Evolutionary conservation across 2,113 vertebrate species (phyloP).

Genomic region (Syngnathoides biaculeatus): DNA sequence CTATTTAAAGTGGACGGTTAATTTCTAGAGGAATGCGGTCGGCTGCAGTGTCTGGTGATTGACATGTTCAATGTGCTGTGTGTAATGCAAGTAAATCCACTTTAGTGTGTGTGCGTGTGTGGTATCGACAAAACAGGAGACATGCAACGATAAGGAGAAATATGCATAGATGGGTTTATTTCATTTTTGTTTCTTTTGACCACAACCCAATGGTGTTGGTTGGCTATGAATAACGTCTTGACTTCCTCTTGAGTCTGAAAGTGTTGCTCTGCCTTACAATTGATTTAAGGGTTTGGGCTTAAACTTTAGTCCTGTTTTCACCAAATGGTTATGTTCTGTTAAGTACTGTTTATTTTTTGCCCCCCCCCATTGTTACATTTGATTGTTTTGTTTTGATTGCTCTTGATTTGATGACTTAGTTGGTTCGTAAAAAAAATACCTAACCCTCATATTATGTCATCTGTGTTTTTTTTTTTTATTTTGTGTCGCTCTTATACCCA

Average conservation of each 20-base stretch:
- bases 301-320: not conserved
- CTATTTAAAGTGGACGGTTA: slow-evolving; percentile 48
- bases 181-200: slow-evolving; percentile 76
- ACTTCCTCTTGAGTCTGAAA: slow-evolving; percentile 38
- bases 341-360: not conserved
- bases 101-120: slow-evolving; percentile 56
- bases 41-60: slow-evolving; percentile 62
- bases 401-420: too few relatives aligned
- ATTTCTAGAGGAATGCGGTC: slow-evolving; percentile 62
- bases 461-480: too few relatives aligned
- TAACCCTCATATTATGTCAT: too few relatives aligned
- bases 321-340: not conserved
- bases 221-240: slow-evolving; percentile 54
- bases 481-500: too few relatives aligned
- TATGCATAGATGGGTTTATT: slow-evolving; percentile 75
- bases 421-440: too few relatives aligned
- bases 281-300: not conserved
- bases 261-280: slow-evolving; percentile 22
- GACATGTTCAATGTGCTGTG: slow-evolving; percentile 65
- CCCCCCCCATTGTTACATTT: too few relatives aligned
- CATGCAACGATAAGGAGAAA: not conserved
- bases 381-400: not conserved
- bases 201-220: slow-evolving; percentile 56
- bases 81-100: slow-evolving; percentile 64
- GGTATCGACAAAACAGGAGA: slow-evolving; percentile 47